Evolutionary conservation across 2,113 vertebrate species (phyloP).

Genomic region (Sakesphorus luctuosus): DNA sequence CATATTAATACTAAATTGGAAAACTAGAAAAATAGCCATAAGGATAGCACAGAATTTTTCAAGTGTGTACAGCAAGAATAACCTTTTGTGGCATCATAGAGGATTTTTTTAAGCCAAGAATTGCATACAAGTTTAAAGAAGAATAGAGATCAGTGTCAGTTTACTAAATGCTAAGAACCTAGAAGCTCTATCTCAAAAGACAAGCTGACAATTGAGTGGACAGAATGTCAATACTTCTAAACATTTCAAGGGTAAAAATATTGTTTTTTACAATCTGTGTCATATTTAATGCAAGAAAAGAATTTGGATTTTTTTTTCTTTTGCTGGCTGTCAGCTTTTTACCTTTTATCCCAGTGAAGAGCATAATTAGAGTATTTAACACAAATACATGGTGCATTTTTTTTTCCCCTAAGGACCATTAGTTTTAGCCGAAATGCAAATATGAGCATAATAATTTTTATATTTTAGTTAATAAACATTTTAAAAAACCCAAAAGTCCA

Average conservation of each 20-base stretch:
- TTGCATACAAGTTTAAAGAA: constrained; percentile 63
- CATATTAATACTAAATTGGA: background rate
- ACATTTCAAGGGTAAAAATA: constrained; percentile 91
- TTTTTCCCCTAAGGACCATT: background rate
- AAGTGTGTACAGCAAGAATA: constrained; percentile 27
- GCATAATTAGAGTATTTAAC: constrained; percentile 62
- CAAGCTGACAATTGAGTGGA: constrained; percentile 76
- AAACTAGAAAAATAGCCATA: background rate
- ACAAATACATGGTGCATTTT: background rate
- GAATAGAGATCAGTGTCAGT: constrained; percentile 78
- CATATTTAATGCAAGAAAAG: constrained; percentile 91
- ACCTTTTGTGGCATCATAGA: constrained; percentile 6
- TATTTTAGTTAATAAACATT: background rate
- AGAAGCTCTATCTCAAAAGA: constrained; percentile 73
- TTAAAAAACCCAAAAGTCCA: background rate
- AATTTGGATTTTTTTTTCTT: constrained; percentile 86
- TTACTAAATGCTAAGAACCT: constrained; percentile 76
- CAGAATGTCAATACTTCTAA: constrained; percentile 86
- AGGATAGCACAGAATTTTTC: background rate
- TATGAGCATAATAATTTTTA: background rate
- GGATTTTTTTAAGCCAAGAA: constrained; percentile 39
- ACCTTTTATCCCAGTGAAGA: constrained; percentile 55
- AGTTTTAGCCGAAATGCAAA: constrained; percentile 11
- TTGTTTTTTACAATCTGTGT: constrained; percentile 88
- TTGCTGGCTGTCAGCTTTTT: constrained; percentile 87